Conservation (phyloP, 2,113 vertebrate species). For the Odobenus rosmarus region DNA sequence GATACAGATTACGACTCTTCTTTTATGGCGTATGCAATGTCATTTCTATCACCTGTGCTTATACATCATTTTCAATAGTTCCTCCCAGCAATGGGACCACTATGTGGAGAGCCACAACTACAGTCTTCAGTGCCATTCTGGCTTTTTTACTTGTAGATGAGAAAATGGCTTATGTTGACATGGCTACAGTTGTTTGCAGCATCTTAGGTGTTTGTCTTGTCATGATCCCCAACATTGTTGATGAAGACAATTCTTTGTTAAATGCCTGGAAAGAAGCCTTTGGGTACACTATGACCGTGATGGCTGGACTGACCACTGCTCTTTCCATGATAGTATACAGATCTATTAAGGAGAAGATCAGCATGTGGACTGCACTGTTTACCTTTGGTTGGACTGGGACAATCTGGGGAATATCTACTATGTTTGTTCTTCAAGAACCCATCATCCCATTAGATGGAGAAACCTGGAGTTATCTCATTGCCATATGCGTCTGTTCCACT, state of each 20-base stretch:
- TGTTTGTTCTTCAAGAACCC: conserved; percentile 98
- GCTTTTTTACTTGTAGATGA: conserved; percentile 97
- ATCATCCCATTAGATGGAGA: conserved; percentile 96
- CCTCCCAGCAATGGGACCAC: conserved; percentile 97
- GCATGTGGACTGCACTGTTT: conserved; percentile 99
- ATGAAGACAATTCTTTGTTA: conserved; percentile 93
- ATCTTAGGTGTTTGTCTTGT: conserved; percentile 96
- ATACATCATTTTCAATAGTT: conserved; percentile 98
- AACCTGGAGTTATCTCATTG: conserved; percentile 97
- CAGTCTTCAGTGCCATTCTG: conserved; percentile 96
- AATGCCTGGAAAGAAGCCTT: conserved; percentile 98
- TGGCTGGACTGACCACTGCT: conserved; percentile 96
- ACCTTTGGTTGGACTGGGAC: conserved; percentile 99
- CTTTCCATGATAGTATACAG: conserved; percentile 99
- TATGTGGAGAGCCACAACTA: conserved; percentile 98
- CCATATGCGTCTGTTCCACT: conserved; percentile 97
- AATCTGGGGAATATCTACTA: conserved; percentile 96
- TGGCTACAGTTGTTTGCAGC: conserved; percentile 93
- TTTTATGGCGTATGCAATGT: conserved; percentile 98
- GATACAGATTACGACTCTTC: conserved; percentile 95
- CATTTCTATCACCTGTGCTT: conserved; percentile 98
- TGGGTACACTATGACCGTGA: conserved; percentile 97
- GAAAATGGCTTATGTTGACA: conserved; percentile 92
- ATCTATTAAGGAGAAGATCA: conserved; percentile 96
- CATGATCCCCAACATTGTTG: conserved; percentile 96